Base-by-base conservation (phyloP, 2,888 invertebrate species). In the Ichneumoninae sp. region DNA sequence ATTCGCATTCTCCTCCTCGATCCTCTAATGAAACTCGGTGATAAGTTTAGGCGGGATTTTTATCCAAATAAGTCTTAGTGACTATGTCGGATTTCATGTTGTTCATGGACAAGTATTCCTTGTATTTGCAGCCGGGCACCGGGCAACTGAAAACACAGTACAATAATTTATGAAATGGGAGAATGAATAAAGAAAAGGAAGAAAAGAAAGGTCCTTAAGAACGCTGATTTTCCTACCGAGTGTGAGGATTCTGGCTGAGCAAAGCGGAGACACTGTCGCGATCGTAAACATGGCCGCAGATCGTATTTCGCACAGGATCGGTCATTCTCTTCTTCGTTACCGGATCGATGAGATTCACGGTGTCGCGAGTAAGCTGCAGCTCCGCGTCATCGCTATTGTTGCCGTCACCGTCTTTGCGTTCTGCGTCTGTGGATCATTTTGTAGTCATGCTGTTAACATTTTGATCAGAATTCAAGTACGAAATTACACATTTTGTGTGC, bases 221-320 rank as follows among this genome's bases (percentile, higher is more conserved):
- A 36, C 5, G n/a, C 50, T 16, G 26, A 33, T 66, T 10, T 30
- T 13, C 22, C 66, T 84, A 93, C 93, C 90, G 91, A 7, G 92
- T 92, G 1, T 85, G 88, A 0, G 86, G 82, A 71, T 92, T 93
- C 7, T 85, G 74, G 69, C 89, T 71, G 16, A 93, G 80, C 62
- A 93, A 77, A 22, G 87, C 85, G 5, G 52, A 84, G 7, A 93
- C 88, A 71, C 89, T 91, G 8, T 86, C 87, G 44, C 86, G 87
- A 74, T 93, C 93, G 78, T 93, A 93, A 8, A 92, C 87, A 47
- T 93, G 93, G 22, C 91, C 91, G 78, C 93, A 93, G 26, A 80
- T 74, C 19, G 65, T 86, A 83, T 93, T 93, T 85, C 87, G 92
- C 26, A 93, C 89, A 26, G 93, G 93, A 80, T 93, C 87, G 2